phyloP scores from a whole-genome alignment of 2,797 vertebrate species.

The Protonibea diacanthus region DNA sequence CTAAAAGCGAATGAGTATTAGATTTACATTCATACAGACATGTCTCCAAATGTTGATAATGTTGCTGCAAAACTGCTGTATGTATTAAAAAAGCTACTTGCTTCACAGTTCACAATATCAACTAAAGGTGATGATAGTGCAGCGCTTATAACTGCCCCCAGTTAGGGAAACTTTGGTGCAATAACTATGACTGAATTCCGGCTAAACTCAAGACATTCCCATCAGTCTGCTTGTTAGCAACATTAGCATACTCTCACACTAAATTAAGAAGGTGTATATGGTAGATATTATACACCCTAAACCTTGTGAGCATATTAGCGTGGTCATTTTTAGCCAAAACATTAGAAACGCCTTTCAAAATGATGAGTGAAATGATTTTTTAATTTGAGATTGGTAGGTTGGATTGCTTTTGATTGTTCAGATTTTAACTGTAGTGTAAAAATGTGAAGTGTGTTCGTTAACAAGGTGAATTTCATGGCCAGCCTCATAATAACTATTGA shows the following conservation, averaged over 20 bases:
- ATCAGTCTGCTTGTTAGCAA: not conserved
- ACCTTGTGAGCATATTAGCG: not conserved
- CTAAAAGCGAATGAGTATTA: too few species aligned
- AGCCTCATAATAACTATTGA: not conserved
- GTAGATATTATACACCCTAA: not conserved
- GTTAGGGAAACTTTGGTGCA: too few species aligned
- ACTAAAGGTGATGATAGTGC: too few species aligned
- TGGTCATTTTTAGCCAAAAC: too few species aligned
- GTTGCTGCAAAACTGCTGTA: too few species aligned
- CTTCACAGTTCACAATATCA: too few species aligned
- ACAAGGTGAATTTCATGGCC: not conserved
- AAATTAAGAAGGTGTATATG: not conserved
- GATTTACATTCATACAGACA: too few species aligned
- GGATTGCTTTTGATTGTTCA: not conserved
- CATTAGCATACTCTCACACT: not conserved
- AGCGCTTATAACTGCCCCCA: too few species aligned
- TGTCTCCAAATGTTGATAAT: too few species aligned
- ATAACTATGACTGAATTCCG: not conserved
- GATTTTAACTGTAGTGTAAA: not conserved
- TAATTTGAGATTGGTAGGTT: too few species aligned
- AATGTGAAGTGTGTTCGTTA: not conserved
- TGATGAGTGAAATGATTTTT: too few species aligned
- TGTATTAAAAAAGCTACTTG: too few species aligned
- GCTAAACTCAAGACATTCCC: not conserved
- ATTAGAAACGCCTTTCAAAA: not conserved